Evolutionary conservation across 2,797 vertebrate genomes (phyloP), one percentile per base, ranked within the genome.

Genomic region (Chaetodon trifasciatus): DNA sequence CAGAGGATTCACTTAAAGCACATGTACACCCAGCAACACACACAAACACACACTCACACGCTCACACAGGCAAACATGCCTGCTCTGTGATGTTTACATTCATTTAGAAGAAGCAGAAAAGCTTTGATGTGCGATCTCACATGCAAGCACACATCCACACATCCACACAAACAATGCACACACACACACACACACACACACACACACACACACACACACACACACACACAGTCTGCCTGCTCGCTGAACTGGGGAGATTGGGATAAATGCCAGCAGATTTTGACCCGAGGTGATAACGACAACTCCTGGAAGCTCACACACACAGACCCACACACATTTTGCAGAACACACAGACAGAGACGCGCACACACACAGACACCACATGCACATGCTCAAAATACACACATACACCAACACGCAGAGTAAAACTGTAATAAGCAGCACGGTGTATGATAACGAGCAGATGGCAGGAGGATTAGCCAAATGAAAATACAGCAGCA

Each of bases 391-490:
- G 71, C 66, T 47, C 47, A 47, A 21, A 74, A 23, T 12, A 70
- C 58, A 84, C 61, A 77, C 79, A 80, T 1, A 76, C 74, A 76
- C 42, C 19, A 46, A 44, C 55, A 46, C 6, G 24, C 72, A 78
- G 61, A 76, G 78, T 81, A 90, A 86, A 84, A 86, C 42, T 90
- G 87, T 86, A 82, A 92, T 90, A 88, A 86, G 85, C 81, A 83
- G 84, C 70, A 75, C 53, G 1, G 60, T 77, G 74, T 81, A 84
- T 67, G 83, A 89, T 90, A 82, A 88, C 58, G 72, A 94, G 91
- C 96, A 97, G 97, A 96, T 97, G 96, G 96, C 24, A n/a, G 88
- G 13, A 67, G 91, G 92, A 86, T 95, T 93, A 95, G 94, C 89
- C 89, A 95, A 94, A 95, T 89, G 90, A 95, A 96, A 96, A 96